Evolutionary conservation across 2,888 invertebrate species (phyloP), one percentile per base, ranked within the genome.

Genomic region (Oscheius onirici): DNA sequence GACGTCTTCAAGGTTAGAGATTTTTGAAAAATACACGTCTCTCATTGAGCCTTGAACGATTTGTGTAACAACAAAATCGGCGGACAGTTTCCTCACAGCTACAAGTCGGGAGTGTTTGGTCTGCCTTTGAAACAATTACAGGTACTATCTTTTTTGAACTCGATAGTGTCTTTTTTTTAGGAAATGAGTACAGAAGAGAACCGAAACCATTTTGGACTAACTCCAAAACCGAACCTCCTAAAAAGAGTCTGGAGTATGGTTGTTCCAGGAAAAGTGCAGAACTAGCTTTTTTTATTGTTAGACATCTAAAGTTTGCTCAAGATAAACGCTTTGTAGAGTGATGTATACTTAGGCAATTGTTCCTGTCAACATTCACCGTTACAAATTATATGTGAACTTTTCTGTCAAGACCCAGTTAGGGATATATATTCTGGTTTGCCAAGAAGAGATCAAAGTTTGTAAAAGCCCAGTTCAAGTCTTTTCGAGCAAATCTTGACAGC

Each of bases 61-160:
- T 63, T 85, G 6, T 40, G 76, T 43, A 78, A 74, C 26, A 84
- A 84, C 72, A 73, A 81, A 57, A 78, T 82, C 44, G 15, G 72
- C 26, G 69, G 74, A 24, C 75, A 71, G 20, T 81, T 76, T 66
- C 85, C 85, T 22, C 73, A 81, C 68, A 69, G 60, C 15, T 85
- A 85, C 67, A 78, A 73, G 15, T 80, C 82, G 13, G 84, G 84
- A 11, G 74, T 80, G 2, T 82, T 84, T 49, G 84, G 84, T 20
- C 68, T 84, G 68, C 67, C 72, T 17, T 65, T 82, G 20, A 73
- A 72, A 10, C 78, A 81, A 67, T 68, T 83, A 26, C 72, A 74
- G 60, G 78, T 75, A 3, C 10, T 11, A 41, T 11, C 3, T 26
- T 11, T 20, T 44, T 57, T n/a, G 13, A 11, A 34, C 3, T 34